These are phyloP conservation scores for Melitaea cinxia DNA, from an alignment of 1,140 invertebrate genomes.

Conservation along the genomic window DNA sequence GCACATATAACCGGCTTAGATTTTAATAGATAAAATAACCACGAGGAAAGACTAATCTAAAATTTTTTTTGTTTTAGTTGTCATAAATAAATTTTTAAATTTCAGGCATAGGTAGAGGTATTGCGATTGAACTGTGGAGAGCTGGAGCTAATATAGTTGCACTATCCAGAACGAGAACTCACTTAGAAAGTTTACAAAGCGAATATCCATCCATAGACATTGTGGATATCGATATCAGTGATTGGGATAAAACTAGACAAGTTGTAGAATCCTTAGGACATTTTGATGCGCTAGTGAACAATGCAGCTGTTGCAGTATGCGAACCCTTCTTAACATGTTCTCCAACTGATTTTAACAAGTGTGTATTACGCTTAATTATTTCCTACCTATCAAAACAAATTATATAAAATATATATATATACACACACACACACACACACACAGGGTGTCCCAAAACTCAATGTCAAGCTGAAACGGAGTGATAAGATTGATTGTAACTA, in stretches of 20 bases:
- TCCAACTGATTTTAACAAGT: constrained; percentile 64
- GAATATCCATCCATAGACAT: constrained; percentile 85
- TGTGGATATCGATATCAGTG: constrained; percentile 86
- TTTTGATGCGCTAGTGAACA: constrained; percentile 76
- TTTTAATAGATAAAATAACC: too few relatives aligned
- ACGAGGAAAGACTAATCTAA: too few relatives aligned
- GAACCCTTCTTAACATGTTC: constrained; percentile 67
- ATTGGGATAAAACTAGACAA: constrained; percentile 88
- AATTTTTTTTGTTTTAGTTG: too few relatives aligned
- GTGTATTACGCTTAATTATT: constrained; percentile 24
- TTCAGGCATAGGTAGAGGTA: constrained; percentile 88
- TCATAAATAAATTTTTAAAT: constrained; percentile 1
- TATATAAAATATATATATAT: too few relatives aligned
- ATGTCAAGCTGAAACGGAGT: too few relatives aligned
- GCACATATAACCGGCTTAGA: too few relatives aligned
- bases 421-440: too few relatives aligned
- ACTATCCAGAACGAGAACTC: constrained; percentile 85
- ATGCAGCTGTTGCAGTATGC: constrained; percentile 69
- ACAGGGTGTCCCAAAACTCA: too few relatives aligned
- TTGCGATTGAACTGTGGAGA: constrained; percentile 85
- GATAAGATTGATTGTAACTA: too few relatives aligned
- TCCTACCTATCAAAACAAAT: neutral
- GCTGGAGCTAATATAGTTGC: constrained; percentile 88
- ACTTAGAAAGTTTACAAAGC: constrained; percentile 85
- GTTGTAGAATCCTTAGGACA: constrained; percentile 71